Evolutionary conservation across 2,888 invertebrate species (phyloP).

Genomic region (Epinotia brunnichana): DNA sequence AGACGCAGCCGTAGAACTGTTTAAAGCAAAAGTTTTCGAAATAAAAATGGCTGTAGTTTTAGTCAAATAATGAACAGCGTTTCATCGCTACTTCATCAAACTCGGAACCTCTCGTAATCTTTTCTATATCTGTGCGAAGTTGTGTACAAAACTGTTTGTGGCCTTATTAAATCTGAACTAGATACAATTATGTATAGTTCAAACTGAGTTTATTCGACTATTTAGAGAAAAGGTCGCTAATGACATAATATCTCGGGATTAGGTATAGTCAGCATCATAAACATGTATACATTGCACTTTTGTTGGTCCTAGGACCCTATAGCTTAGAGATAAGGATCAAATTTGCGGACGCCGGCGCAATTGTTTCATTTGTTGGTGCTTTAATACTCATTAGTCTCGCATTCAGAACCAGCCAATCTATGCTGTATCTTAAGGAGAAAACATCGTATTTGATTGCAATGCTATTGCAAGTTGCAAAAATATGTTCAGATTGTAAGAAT

Average conservation of each 20-base stretch:
- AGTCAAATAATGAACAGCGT: neutral
- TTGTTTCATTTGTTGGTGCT: constrained; percentile 67
- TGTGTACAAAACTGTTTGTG: no score
- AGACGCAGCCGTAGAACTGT: neutral
- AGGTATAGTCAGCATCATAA: no score
- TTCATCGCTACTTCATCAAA: no score
- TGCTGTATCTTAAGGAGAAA: constrained; percentile 51
- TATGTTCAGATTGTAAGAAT: neutral
- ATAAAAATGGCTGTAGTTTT: neutral
- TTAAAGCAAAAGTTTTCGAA: neutral
- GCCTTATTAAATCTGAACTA: no score
- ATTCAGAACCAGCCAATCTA: constrained; percentile 49
- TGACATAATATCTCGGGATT: no score
- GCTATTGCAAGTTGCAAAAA: neutral
- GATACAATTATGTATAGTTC: no score
- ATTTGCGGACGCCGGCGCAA: constrained; percentile 74
- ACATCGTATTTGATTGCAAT: neutral
- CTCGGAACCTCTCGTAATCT: no score
- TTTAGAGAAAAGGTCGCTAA: no score
- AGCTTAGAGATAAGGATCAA: constrained; percentile 63
- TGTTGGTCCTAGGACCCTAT: no score
- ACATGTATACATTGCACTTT: no score
- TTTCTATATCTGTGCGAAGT: no score
- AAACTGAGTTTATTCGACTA: no score
- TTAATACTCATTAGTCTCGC: constrained; percentile 49